phyloP scores from a whole-genome alignment of 2,797 vertebrate genomes.

The Enteromius argenteus region DNA sequence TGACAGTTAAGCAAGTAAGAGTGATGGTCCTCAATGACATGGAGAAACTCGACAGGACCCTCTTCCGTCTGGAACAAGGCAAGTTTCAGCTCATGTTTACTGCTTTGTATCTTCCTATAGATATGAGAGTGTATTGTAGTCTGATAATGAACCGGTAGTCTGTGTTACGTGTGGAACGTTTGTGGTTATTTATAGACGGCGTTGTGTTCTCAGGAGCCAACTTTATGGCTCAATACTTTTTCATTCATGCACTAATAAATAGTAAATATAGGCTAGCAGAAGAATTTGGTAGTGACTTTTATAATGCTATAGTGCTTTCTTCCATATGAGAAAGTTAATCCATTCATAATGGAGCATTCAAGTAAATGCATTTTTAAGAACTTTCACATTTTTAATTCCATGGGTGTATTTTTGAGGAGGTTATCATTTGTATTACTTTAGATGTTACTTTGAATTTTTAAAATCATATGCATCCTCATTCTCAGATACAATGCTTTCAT shows the following conservation, averaged over 20 bases:
- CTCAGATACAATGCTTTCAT: background rate
- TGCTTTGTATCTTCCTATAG: background rate
- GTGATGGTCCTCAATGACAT: conserved; percentile 89
- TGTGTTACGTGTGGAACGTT: background rate
- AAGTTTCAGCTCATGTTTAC: conserved; percentile 44
- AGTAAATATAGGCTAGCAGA: background rate
- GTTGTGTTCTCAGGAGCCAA: background rate
- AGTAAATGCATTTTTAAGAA: background rate
- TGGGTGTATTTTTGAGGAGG: background rate
- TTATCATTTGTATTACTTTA: background rate
- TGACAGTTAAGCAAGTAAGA: conserved; percentile 89
- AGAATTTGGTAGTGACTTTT: background rate
- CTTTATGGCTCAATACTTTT: background rate
- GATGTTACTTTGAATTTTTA: background rate
- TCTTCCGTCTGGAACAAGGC: conserved; percentile 97
- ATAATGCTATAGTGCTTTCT: background rate
- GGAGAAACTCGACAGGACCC: conserved; percentile 90
- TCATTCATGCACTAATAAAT: conserved; percentile 23
- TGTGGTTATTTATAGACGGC: conserved; percentile 33
- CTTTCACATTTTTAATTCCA: background rate
- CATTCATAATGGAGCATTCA: background rate
- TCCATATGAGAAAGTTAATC: background rate
- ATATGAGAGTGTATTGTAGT: background rate
- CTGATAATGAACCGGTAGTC: background rate
- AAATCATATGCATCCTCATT: background rate